Evolutionary conservation across 2,797 vertebrate species (phyloP), one percentile per base, ranked within the genome.

Genomic region (Eospalax fontanierii): DNA sequence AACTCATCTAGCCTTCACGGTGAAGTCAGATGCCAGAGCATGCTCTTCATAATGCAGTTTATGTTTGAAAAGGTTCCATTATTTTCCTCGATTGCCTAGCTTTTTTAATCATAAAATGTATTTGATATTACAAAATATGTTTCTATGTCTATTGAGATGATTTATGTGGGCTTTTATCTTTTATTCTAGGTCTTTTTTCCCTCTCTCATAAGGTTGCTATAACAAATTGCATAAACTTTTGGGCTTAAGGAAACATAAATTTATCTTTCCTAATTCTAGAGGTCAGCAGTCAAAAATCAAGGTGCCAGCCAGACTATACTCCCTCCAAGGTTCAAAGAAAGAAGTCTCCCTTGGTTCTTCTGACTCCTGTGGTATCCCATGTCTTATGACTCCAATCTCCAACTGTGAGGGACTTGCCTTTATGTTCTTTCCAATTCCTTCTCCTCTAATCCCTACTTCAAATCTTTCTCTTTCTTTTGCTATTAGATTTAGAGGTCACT

Each of bases 21-120:
- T 50, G 30, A 21, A 33, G 6, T 22, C 4, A 0, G 6, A 35
- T 16, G 2, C 12, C 61, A 78, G 1, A 2, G 6, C 16, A 40
- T 6, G 54, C 1, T 28, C 59, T 11, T 16, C 12, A n/a, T 33
- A 24, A 73, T 38, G 8, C 18, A 19, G 21, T 89, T 54, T 86
- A 35, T 40, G 38, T 50, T 2, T 88, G n/a, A 50, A 63, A 38
- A 63, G 9, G 4, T 74, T 80, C 11, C 12, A 12, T 43, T 93
- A 38, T 84, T 22, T 79, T 79, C 12, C 21, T 84, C 66, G 15
- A 66, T 57, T 59, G 15, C 6, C 50, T 19, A 66, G 28, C 21
- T 28, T 0, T 38, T 88, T 76, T 84, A 24, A 43, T 83, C 46
- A 73, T 65, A 50, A 33, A 86, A 8, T 4, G 2, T 46, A 26